Evolutionary conservation across 2,797 vertebrate genomes (phyloP), one percentile per base, ranked within the genome.

Genomic region (Danio jaintianensis): DNA sequence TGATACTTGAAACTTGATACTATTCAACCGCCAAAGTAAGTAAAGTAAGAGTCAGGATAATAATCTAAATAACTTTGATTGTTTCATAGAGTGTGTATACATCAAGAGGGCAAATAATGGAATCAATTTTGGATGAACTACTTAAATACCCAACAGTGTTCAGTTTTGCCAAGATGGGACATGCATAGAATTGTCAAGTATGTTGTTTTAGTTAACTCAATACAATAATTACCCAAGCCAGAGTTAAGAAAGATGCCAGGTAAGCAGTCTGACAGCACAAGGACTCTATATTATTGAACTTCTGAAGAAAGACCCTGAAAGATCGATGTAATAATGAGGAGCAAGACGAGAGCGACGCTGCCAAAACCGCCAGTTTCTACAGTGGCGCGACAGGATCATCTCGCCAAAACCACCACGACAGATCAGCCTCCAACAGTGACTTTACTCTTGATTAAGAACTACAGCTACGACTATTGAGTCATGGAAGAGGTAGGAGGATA

Each of bases 401-500:
- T 1, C 13, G 2, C 4, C 20, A 16, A 48, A 15, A 61, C 55
- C 9, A 6, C 40, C 53, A 68, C 4, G 0, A 70, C 1, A 61
- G 47, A 45, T 42, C 4, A 12, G 47, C 52, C 67, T 55, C 36
- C 48, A 38, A 16, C 40, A 36, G 42, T 48, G 42, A 15, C 42
- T 58, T 36, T 48, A 36, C 53, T 63, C 47, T 63, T 70, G 55
- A 70, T 70, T 79, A 62, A 53, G 68, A 77, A 36, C 75, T 13
- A 68, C 20, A 11, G 16, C 15, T 59, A 36, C 56, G 15, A 22
- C 36, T 73, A 80, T 58, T 58, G 61, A 73, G 69, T 38, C 69
- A 56, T 47, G 8, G 16, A 42, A 53, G 18, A 73, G 58, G 55
- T 53, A 8, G 55, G 47, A 40, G 69, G 68, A 64, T 70, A 70